These are phyloP conservation scores for Drosophila rufa DNA, from an alignment of 1,140 invertebrate species.

Conservation along the genomic window DNA sequence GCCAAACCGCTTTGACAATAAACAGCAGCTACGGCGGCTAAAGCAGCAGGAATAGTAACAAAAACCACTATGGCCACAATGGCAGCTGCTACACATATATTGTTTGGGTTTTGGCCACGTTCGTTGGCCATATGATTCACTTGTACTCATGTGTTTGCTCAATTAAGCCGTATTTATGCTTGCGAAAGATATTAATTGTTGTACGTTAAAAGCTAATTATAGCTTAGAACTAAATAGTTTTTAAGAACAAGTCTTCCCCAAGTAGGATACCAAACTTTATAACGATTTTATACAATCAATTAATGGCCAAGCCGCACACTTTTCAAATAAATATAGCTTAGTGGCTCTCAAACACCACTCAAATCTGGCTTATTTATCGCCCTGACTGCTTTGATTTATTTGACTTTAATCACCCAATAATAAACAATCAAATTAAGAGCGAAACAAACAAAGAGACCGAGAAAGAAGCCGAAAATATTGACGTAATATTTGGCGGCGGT, in stretches of 20 bases:
- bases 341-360: slow-evolving; percentile 10
- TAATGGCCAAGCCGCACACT: neutral
- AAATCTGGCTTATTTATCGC: slow-evolving; percentile 27
- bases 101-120: slow-evolving; percentile 35
- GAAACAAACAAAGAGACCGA: slow-evolving; percentile 29
- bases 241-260: neutral
- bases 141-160: slow-evolving; percentile 34
- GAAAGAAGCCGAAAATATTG: slow-evolving; percentile 38
- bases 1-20: slow-evolving; percentile 77
- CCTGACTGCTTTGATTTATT: slow-evolving; percentile 40
- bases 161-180: slow-evolving; percentile 53
- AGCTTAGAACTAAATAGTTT: neutral
- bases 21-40: slow-evolving; percentile 20
- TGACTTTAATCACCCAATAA: slow-evolving; percentile 56
- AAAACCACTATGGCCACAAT: slow-evolving; percentile 25
- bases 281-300: neutral
- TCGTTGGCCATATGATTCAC: slow-evolving; percentile 30
- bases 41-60: slow-evolving; percentile 18
- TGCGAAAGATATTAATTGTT: slow-evolving; percentile 16
- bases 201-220: neutral
- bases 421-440: slow-evolving; percentile 42
- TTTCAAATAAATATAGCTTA: slow-evolving; percentile 20
- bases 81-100: slow-evolving; percentile 72
- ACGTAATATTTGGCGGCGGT: slow-evolving; percentile 36
- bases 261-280: neutral